phyloP scores from a whole-genome alignment of 2,888 invertebrate genomes.

The Synergus japonicus region DNA sequence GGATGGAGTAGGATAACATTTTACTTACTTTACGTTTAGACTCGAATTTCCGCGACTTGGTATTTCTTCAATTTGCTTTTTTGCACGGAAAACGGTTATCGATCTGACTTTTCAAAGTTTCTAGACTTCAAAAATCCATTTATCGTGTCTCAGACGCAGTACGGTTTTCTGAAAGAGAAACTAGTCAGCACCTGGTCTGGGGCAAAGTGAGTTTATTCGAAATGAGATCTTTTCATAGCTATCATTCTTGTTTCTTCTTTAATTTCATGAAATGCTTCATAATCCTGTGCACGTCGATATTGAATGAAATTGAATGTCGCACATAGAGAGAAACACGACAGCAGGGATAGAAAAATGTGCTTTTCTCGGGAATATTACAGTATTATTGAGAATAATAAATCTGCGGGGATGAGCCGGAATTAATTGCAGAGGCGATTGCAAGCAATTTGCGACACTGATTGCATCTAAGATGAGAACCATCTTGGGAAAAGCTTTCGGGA shows the following conservation, averaged over 20 bases:
- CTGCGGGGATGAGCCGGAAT: conserved; percentile 70
- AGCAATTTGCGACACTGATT: conserved; percentile 75
- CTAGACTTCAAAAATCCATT: neutral
- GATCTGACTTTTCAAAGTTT: neutral
- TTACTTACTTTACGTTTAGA: conserved; percentile 35
- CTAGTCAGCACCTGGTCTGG: neutral
- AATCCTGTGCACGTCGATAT: neutral
- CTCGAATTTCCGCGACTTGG: conserved; percentile 23
- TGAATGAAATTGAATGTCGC: neutral
- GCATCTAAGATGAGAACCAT: conserved; percentile 68
- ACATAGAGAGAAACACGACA: neutral
- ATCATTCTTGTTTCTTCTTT: neutral
- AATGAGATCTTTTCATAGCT: neutral
- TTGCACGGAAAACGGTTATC: conserved; percentile 7
- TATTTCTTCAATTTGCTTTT: conserved; percentile 17
- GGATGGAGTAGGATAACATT: conserved; percentile 36
- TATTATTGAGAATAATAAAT: conserved; percentile 66
- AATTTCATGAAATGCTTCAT: neutral
- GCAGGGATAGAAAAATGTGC: neutral
- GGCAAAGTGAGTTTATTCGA: neutral
- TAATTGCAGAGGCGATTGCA: conserved; percentile 73
- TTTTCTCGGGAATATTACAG: conserved; percentile 57
- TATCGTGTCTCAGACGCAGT: too few species aligned
- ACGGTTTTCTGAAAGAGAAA: too few species aligned
- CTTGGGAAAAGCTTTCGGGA: conserved; percentile 66